These are phyloP conservation scores for Candoia aspera DNA, from an alignment of 2,113 vertebrate species.

Conservation along the genomic window DNA sequence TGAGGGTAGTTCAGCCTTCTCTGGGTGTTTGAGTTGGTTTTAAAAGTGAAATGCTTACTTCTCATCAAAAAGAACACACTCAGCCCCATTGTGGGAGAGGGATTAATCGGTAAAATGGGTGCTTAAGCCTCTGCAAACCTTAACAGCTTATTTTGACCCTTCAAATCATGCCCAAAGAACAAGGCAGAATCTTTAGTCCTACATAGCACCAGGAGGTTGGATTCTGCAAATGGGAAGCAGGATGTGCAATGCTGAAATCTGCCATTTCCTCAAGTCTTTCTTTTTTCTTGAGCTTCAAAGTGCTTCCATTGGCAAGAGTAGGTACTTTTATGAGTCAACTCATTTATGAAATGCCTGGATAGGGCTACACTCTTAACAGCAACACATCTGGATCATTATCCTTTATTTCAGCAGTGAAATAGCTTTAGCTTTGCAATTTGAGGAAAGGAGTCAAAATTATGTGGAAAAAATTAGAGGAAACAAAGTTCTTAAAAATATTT, in stretches of 20 bases:
- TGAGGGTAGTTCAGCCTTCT: no score
- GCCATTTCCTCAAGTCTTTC: background rate
- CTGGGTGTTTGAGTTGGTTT: no score
- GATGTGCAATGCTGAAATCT: background rate
- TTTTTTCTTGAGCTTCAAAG: background rate
- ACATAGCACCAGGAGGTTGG: background rate
- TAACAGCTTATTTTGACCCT: background rate
- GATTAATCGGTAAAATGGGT: background rate
- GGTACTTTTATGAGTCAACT: background rate
- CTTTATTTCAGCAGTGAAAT: background rate
- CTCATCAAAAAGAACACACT: no score
- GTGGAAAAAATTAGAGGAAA: conserved; percentile 40
- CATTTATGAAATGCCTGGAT: background rate
- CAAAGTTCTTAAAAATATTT: conserved; percentile 12
- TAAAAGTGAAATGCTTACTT: no score
- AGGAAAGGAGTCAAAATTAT: conserved; percentile 15
- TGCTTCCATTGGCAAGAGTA: background rate
- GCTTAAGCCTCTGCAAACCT: background rate
- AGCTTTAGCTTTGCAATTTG: background rate
- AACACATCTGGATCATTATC: background rate
- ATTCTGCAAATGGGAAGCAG: background rate
- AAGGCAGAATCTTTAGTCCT: background rate
- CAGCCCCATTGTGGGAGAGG: background rate
- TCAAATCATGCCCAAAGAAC: background rate
- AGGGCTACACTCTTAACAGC: background rate